Percentiles rank a stretch among this genome's conserved stretches.
Evolutionary conservation across 2,113 vertebrate species (phyloP).

Genomic region (Eidolon helvum): DNA sequence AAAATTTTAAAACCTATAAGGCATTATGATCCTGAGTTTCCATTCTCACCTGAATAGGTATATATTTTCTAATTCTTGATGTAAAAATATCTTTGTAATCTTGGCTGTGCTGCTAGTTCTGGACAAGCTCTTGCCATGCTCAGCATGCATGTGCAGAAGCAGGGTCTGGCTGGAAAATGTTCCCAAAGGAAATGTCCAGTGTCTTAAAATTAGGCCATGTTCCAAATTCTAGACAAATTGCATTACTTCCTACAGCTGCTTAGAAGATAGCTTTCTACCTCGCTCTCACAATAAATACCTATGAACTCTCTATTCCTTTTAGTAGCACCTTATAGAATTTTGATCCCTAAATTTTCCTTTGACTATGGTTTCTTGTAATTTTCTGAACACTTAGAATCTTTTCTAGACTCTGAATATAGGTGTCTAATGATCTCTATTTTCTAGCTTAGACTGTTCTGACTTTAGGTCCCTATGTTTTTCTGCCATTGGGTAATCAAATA

Average conservation of each 20-base stretch:
- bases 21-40: not conserved
- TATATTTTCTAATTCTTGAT: not conserved
- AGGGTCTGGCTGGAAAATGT: not conserved
- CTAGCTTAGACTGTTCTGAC: not conserved
- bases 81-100: not conserved
- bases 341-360: not conserved
- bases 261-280: not conserved
- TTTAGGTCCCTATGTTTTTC: not conserved
- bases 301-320: not conserved
- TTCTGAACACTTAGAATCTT: constrained; percentile 1
- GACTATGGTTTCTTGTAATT: not conserved
- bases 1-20: not conserved
- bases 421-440: not conserved
- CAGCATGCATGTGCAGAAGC: not conserved
- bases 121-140: not conserved
- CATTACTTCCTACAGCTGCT: not conserved
- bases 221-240: not conserved
- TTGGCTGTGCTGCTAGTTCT: not conserved
- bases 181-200: not conserved
- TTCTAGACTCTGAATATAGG: not conserved
- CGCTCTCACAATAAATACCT: not conserved
- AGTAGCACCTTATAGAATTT: not conserved
- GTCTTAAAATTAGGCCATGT: not conserved
- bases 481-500: not conserved
- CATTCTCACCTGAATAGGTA: not conserved